A percentile compares a stretch with the other conserved stretches of the same genome.
Evolutionary conservation across 2,888 invertebrate genomes (phyloP).

Genomic region (Dryobota labecula): DNA sequence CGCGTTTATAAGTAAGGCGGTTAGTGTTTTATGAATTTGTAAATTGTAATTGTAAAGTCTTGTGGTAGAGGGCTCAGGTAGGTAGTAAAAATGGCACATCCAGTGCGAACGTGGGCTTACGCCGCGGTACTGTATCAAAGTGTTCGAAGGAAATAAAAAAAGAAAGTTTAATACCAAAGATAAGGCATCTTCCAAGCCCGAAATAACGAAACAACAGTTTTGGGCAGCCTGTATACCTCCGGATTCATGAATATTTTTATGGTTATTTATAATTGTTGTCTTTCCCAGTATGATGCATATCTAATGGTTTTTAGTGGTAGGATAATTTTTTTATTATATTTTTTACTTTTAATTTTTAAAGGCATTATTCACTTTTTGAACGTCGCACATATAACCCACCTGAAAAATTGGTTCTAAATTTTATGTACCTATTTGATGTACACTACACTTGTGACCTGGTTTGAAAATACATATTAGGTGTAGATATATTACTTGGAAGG

Average conservation of each 20-base stretch:
- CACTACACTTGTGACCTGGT: conserved; percentile 34
- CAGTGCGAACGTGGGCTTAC: too few relatives aligned
- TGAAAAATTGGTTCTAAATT: conserved; percentile 7
- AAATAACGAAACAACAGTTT: conserved; percentile 8
- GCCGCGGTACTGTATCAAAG: too few relatives aligned
- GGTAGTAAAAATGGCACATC: too few relatives aligned
- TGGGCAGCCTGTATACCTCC: conserved; percentile 42
- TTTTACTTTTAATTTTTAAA: conserved; percentile 52
- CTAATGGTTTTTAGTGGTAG: conserved; percentile 66
- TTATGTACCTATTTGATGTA: not conserved
- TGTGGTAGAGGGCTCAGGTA: too few relatives aligned
- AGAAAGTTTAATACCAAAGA: conserved; percentile 42
- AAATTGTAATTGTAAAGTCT: too few relatives aligned
- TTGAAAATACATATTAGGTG: conserved; percentile 51
- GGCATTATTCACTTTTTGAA: conserved; percentile 61
- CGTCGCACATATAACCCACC: conserved; percentile 53
- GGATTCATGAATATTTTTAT: conserved; percentile 63
- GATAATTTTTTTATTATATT: conserved; percentile 64
- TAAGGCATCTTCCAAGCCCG: not conserved
- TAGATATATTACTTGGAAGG: conserved; percentile 15
- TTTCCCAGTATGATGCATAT: conserved; percentile 69
- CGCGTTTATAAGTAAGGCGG: too few relatives aligned
- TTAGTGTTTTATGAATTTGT: too few relatives aligned
- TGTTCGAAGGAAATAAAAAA: not conserved
- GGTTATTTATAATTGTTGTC: conserved; percentile 79